Conservation (phyloP, 2,113 vertebrate species). For the Burhinus bistriatus region DNA sequence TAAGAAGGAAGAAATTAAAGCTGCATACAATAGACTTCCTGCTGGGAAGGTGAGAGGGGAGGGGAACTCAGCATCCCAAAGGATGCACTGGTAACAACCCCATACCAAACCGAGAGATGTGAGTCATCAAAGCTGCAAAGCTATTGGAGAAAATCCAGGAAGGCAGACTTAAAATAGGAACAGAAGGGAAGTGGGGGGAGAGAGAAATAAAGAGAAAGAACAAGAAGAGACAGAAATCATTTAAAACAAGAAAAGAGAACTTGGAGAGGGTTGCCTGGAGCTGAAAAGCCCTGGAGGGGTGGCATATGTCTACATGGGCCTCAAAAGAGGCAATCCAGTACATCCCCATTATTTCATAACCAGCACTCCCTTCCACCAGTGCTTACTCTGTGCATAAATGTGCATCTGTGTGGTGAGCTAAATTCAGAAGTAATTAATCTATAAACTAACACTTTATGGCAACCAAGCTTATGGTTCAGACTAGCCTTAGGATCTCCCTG, state of each 20-base stretch:
- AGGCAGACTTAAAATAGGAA: conserved; percentile 4
- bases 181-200: neutral
- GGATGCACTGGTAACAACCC: neutral
- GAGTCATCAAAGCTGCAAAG: conserved; percentile 18
- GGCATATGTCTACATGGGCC: neutral
- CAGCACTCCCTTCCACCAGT: neutral
- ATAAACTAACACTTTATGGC: neutral
- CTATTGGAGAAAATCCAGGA: neutral
- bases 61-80: conserved; percentile 14
- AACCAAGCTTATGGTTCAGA: neutral
- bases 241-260: neutral
- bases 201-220: neutral
- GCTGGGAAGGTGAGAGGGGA: conserved; percentile 1
- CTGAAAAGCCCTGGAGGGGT: neutral
- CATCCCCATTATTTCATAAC: neutral
- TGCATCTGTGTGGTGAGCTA: neutral
- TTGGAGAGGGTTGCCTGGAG: neutral
- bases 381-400: neutral
- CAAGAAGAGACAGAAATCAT: neutral
- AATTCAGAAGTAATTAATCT: neutral
- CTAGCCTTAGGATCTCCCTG: neutral
- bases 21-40: conserved; percentile 48
- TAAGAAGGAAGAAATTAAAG: conserved; percentile 37
- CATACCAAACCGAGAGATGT: neutral
- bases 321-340: neutral